Conservation (phyloP, 2,113 vertebrate genomes). For the Ctenomys sociabilis region DNA sequence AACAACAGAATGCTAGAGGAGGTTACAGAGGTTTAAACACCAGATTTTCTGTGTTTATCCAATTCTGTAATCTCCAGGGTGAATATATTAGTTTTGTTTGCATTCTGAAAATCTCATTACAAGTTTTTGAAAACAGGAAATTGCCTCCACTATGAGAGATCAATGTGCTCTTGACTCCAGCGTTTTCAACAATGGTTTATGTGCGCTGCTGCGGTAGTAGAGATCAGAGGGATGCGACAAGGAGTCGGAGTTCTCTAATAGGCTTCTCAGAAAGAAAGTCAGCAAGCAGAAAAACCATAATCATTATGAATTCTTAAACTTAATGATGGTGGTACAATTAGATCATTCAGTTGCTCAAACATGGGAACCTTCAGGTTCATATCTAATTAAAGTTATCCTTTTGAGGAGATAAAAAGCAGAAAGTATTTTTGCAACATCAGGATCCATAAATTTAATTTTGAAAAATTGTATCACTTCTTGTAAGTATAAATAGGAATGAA, state of each 20-base stretch:
- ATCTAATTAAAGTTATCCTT: slow-evolving; percentile 20
- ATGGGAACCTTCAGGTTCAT: slow-evolving; percentile 23
- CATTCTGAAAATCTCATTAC: slow-evolving; percentile 76
- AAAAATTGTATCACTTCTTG: background rate
- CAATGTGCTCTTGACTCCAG: slow-evolving; percentile 60
- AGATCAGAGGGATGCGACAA: slow-evolving; percentile 42
- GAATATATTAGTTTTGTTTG: slow-evolving; percentile 79
- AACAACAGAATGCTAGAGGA: slow-evolving; percentile 62
- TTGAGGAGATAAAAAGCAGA: background rate
- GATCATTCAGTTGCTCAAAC: slow-evolving; percentile 51
- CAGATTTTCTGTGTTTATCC: slow-evolving; percentile 72
- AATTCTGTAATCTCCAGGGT: slow-evolving; percentile 72
- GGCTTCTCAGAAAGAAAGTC: slow-evolving; percentile 44
- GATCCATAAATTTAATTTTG: slow-evolving; percentile 65
- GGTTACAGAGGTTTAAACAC: slow-evolving; percentile 70
- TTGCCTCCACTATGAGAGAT: slow-evolving; percentile 75
- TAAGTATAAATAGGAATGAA: slow-evolving; percentile 49
- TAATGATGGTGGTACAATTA: slow-evolving; percentile 74
- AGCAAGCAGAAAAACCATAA: slow-evolving; percentile 45
- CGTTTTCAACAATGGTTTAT: slow-evolving; percentile 62
- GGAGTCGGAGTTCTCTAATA: slow-evolving; percentile 32
- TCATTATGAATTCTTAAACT: slow-evolving; percentile 69
- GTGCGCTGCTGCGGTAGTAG: slow-evolving; percentile 19
- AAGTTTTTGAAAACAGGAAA: slow-evolving; percentile 82
- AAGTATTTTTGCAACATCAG: background rate